Base-by-base conservation (phyloP, 2,113 vertebrate genomes). In the Thomomys bottae region DNA sequence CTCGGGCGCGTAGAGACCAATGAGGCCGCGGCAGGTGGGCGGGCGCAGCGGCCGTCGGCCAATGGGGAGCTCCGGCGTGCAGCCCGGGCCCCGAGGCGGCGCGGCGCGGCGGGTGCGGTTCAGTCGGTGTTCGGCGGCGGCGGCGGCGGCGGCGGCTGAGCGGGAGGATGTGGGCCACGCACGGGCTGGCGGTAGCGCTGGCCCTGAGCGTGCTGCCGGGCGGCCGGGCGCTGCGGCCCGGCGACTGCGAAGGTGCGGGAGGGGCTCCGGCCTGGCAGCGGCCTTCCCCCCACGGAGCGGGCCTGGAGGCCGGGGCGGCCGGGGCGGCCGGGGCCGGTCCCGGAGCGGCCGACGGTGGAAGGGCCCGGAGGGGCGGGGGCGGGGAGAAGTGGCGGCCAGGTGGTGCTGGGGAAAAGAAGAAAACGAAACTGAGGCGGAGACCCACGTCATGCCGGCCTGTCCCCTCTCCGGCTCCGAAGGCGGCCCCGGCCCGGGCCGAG, bases 241-340 rank as follows among this genome's bases (percentile, higher is more conserved):
- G 98, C 83, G 98, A 99, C 6, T 99, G 99, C 96, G 99, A 99
- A 98, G 99, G 99, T 99, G 97, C 96, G 98, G 59, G 86, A 87
- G n/a, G 49, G 49, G 61, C 96, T 99, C 90, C 98, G 97, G 28
- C 98, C 98, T 6, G 98, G 98, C 82, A 98, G 99, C 6, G 99
- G 99, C 96, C 99, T n/a, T n/a, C n/a, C n/a, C n/a, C n/a, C n/a
- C n/a, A 99, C 98, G 99, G 99, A 99, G 97, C 96, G 98, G 57
- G 86, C n/a, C n/a, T 54, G 90, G n/a, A 32, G 42, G 75, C 6
- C 26, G 4, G 68, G 73, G 59, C 73, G 2, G 28, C 5, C n/a
- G 79, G 26, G 30, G 18, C 73, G 21, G 21, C 64, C 30, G 1
- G 57, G 54, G 3, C 49, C 49, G 14, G 11, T 12, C 49, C 3